A percentile compares a stretch with the other conserved stretches of the same genome.
Conservation (phyloP, 2,797 vertebrate genomes). For the Percopsis omiscomaycus region DNA sequence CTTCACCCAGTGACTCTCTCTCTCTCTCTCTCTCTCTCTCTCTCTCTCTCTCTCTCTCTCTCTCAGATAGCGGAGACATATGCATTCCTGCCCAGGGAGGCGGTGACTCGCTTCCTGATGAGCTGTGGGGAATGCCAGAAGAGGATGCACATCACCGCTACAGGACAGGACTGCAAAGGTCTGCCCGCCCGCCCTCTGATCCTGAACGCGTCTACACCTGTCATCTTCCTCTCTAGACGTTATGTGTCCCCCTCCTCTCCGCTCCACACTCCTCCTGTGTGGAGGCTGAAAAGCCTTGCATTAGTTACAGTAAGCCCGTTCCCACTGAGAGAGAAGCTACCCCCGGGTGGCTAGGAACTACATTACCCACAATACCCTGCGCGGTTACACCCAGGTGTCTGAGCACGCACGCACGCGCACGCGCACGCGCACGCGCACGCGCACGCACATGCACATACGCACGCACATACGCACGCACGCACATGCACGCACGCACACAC, state of each 20-base stretch:
- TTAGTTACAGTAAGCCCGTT: no score
- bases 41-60: conserved; percentile 5
- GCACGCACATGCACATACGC: no score
- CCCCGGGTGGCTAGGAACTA: conserved; percentile 75
- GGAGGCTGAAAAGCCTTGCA: no score
- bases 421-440: no score
- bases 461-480: background rate
- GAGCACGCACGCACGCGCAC: background rate
- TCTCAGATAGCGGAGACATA: conserved; percentile 87
- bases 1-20: background rate
- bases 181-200: conserved; percentile 13
- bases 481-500: background rate
- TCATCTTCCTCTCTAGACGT: background rate
- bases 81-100: conserved; percentile 87
- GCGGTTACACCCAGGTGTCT: conserved; percentile 74
- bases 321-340: background rate
- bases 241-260: no score
- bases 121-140: conserved; percentile 90
- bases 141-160: conserved; percentile 87
- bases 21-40: conserved; percentile 5
- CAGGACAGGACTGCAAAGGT: conserved; percentile 87
- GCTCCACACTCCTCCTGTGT: no score
- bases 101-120: conserved; percentile 90
- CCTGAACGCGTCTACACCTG: no score
- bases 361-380: background rate